phyloP scores from a whole-genome alignment of 2,888 invertebrate genomes.

The Leptopilina myrica region DNA sequence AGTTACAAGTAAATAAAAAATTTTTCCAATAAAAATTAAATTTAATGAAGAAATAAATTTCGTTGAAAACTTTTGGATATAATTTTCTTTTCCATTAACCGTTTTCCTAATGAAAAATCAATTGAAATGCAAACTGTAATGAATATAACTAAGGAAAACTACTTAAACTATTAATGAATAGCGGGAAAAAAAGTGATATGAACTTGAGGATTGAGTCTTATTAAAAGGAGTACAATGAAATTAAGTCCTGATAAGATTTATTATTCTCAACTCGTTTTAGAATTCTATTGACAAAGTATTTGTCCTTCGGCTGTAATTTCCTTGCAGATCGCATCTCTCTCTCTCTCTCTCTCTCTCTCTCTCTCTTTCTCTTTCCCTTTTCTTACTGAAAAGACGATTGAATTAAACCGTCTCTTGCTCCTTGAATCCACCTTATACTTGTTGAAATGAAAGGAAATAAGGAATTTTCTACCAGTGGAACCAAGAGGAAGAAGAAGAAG shows the following conservation, averaged over 20 bases:
- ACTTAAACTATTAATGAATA: not conserved
- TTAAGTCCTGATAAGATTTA: constrained; percentile 19
- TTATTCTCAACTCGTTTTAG: constrained; percentile 28
- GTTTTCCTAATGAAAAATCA: too few species aligned
- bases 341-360: too few species aligned
- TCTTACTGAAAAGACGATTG: constrained; percentile 32
- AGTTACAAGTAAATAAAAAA: too few species aligned
- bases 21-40: too few species aligned
- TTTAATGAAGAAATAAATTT: too few species aligned
- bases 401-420: constrained; percentile 21
- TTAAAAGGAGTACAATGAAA: not conserved
- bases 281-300: constrained; percentile 14
- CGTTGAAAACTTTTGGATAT: too few species aligned
- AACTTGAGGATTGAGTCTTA: not conserved
- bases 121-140: too few species aligned
- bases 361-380: not conserved
- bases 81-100: too few species aligned
- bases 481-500: not conserved
- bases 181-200: not conserved
- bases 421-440: constrained; percentile 13
- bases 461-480: constrained; percentile 19
- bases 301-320: constrained; percentile 25
- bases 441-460: constrained; percentile 34
- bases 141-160: too few species aligned
- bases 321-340: constrained; percentile 15